Base-by-base conservation (phyloP, 2,797 vertebrate species). In the Lepilemur ruficaudatus region DNA sequence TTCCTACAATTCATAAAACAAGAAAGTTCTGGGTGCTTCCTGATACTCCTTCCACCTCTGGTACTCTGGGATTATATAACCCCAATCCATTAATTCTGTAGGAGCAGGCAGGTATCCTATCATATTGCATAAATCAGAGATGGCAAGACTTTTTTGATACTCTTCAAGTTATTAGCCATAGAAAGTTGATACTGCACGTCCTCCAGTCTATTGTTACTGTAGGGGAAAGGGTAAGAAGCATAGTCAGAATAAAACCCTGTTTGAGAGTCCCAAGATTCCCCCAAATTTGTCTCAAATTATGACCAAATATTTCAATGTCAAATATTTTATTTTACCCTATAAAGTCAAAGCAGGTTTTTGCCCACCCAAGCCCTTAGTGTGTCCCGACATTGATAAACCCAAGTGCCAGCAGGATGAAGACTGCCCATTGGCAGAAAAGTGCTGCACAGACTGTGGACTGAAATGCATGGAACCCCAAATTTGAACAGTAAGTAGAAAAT, bases 311-410 rank as follows among this genome's bases (percentile, higher is more conserved):
- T 93, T 94, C 48, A 91, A 63, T 30, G 9, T 93, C 46, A 92
- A 93, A 10, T 91, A 75, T 95, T 9, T 88, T 83, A 20, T 94
- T 96, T 94, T 92, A 82, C 41, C 41, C 50, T 59, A 32, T 88
- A 22, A 94, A 98, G 97, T 67, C 85, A 98, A 97, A 97, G 0
- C 30, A 67, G 95, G 97, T 69, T 38, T 69, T 67, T 98, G 97
- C 82, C 96, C 95, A 4, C 11, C 0, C 1, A 96, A 72, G 46
- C 75, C 89, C 4, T 0, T 9, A 3, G 0, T 0, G 0, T 98
- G 97, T 41, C 0, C 1, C 6, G 30, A 2, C 32, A 86, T 97
- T 5, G 28, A 89, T 0, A 91, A 52, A n/a, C 97, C 96, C 67
- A 23, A 0, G 20, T 98, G 96, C 46, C 63, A 75, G 18, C 14